Evolutionary conservation across 2,113 vertebrate species (phyloP).

Genomic region (human): DNA sequence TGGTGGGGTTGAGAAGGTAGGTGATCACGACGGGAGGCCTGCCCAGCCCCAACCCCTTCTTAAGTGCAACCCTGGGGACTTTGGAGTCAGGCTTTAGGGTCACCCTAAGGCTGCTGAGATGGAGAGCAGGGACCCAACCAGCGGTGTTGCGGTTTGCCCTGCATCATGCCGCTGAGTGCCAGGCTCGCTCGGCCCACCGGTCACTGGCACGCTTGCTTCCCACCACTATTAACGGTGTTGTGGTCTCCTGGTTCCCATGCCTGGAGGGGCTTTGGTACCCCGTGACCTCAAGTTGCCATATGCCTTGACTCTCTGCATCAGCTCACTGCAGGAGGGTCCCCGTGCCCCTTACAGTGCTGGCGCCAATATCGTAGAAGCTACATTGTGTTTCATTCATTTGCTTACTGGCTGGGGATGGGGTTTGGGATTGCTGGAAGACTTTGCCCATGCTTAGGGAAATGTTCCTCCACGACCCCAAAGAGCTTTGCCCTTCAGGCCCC

Average conservation of each 20-base stretch:
- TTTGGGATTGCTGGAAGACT: fast-evolving
- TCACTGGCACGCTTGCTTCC: too few species aligned
- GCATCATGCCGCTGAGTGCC: fast-evolving
- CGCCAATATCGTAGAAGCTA: too few species aligned
- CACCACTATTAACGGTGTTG: fast-evolving
- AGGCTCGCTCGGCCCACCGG: neutral
- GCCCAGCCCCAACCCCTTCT: neutral
- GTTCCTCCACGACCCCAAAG: neutral
- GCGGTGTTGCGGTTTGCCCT: neutral
- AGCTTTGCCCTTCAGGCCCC: neutral
- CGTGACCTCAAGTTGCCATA: neutral
- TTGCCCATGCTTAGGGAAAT: neutral
- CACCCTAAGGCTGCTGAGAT: neutral
- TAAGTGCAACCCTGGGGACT: fast-evolving
- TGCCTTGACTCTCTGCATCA: too few species aligned
- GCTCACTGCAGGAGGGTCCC: fast-evolving
- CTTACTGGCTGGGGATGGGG: neutral
- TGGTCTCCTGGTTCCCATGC: neutral
- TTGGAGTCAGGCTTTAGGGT: fast-evolving
- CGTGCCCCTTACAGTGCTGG: fast-evolving
- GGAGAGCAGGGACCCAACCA: fast-evolving
- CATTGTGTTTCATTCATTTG: neutral
- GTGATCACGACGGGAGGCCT: fast-evolving
- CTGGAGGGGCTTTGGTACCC: neutral
- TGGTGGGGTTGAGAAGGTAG: neutral